Evolutionary conservation across 2,888 invertebrate species (phyloP), one percentile per base, ranked within the genome.

Genomic region (Andrena hattorfiana): DNA sequence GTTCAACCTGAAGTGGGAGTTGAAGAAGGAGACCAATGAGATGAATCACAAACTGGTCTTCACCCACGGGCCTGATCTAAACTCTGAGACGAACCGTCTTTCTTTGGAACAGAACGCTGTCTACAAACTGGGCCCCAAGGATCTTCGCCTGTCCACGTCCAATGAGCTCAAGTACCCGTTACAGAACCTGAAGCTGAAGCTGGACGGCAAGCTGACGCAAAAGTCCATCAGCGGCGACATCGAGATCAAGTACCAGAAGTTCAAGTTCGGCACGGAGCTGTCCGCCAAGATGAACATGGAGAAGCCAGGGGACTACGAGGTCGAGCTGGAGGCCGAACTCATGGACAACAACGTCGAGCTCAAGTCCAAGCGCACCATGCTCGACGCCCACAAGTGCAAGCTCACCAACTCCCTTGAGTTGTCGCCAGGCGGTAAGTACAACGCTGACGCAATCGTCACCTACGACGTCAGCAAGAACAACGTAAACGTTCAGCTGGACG

Each of bases 1-100:
- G 87, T 96, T 97, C 92, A 95, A 95, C 73, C 35, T 96, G 3
- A 95, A 95, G 51, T 96, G 95, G 88, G 95, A 96, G 74, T 93
- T 94, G 77, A 94, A 95, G 83, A 92, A 92, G 63, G 93, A 91
- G 0, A 80, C 88, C 13, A 92, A 93, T 56, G 90, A 92, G 69
- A 80, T 92, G 20, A 93, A 94, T n/a, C 95, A 95, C 85, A 95
- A 95, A 64, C 87, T 96, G 2, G 94, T 95, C 54, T 88, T 97
- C 10, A 93, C 95, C 28, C 96, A 97, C 89, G 96, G 97, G 0
- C 93, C 94, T 0, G 96, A 97, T 87, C 94, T 96, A 10, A 94
- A 95, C 13, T 95, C 95, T 49, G 94, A 95, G 56, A 94, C 94
- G 30, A 95, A 96, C 85, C 95, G 95, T 20, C 88, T 97, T 0